Conservation (phyloP, 2,888 invertebrate species). For the Tenthredo scrophulariae region DNA sequence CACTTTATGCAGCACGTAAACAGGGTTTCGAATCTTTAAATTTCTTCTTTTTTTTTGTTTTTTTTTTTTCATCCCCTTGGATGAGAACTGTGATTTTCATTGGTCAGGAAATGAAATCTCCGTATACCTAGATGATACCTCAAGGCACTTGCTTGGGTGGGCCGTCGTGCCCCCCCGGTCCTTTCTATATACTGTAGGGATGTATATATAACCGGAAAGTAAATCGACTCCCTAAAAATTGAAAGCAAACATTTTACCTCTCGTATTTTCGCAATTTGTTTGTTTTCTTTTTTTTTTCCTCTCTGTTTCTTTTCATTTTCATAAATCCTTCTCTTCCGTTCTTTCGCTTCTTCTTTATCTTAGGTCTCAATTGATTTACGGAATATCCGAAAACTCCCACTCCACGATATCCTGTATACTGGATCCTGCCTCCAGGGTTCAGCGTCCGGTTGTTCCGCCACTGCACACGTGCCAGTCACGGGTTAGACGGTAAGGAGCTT, state of each 20-base stretch:
- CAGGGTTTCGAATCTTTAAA: neutral
- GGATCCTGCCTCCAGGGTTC: constrained; percentile 24
- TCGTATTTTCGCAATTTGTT: neutral
- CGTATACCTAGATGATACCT: neutral
- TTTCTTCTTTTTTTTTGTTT: neutral
- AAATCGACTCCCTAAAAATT: neutral
- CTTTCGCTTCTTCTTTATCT: neutral
- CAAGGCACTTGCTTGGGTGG: too few relatives aligned
- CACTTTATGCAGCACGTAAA: neutral
- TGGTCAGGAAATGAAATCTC: neutral
- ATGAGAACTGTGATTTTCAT: neutral
- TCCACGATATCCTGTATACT: neutral
- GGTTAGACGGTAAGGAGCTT: neutral
- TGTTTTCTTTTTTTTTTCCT: neutral
- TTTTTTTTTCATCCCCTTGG: neutral
- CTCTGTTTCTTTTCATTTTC: neutral
- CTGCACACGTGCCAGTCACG: constrained; percentile 43
- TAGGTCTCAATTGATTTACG: neutral
- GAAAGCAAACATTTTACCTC: neutral
- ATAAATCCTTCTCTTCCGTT: neutral
- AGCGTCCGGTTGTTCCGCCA: constrained; percentile 44
- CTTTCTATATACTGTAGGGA: neutral
- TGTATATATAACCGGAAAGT: neutral
- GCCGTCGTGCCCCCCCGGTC: too few relatives aligned
- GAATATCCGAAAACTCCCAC: neutral